Evolutionary conservation across 53 echinoderm and acorn worm genomes (phyloP), one percentile per base, ranked within the genome.

Genomic region (Patiria pectinifera): DNA sequence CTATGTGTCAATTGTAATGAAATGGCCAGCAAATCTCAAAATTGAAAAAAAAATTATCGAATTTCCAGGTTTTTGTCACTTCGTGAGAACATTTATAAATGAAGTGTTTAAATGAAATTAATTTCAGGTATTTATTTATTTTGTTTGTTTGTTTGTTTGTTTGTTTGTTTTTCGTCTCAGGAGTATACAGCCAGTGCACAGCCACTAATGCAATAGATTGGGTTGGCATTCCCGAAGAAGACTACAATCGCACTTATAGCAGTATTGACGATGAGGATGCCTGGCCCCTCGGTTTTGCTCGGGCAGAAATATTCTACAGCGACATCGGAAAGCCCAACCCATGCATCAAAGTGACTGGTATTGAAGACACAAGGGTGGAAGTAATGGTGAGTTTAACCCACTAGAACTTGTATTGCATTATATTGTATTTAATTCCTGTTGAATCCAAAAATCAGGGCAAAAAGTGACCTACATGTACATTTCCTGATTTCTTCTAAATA

Each of bases 251-350:
- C 4, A 94, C 93, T 22, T 87, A 72, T 26, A 77, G 92, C n/a
- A 96, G 96, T 48, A 45, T 97, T 3, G 82, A 93, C 11, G 91
- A 94, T 47, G 80, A 85, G 9, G 59, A 93, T 60, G 95, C 90
- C 44, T 49, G 96, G 61, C 97, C 97, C 11, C 85, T 97, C 13
- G 97, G 97, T 2, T 97, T 90, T 89, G 61, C 82, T 12, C 92
- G 89, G 14, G 86, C 91, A 24, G 72, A 84, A n/a, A 86, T 97
- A 47, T 93, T 92, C 16, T 97, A 97, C 78, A 71, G 74, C 23
- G 95, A 93, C 75, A 85, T 94, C 48, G 95, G 93, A 43, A 35
- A 58, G 11, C 91, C 96, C 10, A 85, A 83, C 75, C 96, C 97
- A 22, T 96, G 97, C 70, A 91, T 95, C 43, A 69, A 45, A 10